phyloP scores from a whole-genome alignment of 2,797 vertebrate species.

The Brachymystax lenok region DNA sequence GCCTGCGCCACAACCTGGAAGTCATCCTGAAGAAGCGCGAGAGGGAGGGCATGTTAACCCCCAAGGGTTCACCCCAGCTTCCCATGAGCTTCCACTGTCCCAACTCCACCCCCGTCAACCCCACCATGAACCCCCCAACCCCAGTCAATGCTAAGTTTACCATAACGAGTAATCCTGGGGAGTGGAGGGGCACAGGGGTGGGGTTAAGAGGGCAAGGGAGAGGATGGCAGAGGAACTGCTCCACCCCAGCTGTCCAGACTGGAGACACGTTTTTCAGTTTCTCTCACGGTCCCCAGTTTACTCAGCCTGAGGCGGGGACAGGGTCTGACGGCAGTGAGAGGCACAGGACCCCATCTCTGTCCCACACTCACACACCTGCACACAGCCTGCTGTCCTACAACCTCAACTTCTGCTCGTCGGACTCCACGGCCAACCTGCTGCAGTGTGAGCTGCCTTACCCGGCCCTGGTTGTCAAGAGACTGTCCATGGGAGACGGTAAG shows the following conservation, averaged over 20 bases:
- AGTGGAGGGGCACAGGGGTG: conserved; percentile 40
- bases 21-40: conserved; percentile 78
- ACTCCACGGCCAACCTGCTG: conserved; percentile 34
- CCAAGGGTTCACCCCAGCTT: conserved; percentile 43
- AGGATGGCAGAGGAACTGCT: conserved; percentile 51
- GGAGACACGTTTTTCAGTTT: conserved; percentile 61
- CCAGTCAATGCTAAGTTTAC: conserved; percentile 69
- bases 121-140: conserved; percentile 33
- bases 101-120: conserved; percentile 6
- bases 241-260: conserved; percentile 54
- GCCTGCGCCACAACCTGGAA: conserved; percentile 77
- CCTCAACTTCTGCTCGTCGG: conserved; percentile 66
- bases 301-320: conserved; percentile 15
- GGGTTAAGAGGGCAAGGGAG: conserved; percentile 21
- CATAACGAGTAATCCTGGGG: conserved; percentile 59
- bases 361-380: conserved; percentile 46
- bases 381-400: conserved; percentile 64
- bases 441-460: conserved; percentile 65
- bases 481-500: conserved; percentile 70
- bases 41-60: conserved; percentile 48
- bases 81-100: conserved; percentile 8
- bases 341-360: conserved; percentile 12
- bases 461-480: conserved; percentile 73
- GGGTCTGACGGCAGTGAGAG: neutral
- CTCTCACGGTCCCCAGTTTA: conserved; percentile 34